Conservation (phyloP, 2,888 invertebrate genomes). For the Dysmachus trigonus region DNA sequence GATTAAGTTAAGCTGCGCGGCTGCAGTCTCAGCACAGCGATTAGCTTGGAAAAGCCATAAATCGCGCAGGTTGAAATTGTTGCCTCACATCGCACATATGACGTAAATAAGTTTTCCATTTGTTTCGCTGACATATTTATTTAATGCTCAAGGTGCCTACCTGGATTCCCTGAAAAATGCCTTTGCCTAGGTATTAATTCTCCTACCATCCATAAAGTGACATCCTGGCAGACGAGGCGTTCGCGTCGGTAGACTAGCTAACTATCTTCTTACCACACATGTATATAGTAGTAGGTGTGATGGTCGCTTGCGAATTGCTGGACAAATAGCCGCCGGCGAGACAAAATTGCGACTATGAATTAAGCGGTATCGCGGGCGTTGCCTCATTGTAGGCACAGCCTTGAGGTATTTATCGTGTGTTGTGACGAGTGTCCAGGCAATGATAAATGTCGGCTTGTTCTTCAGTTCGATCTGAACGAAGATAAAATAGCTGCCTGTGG, state of each 20-base stretch:
- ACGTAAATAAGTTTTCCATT: not conserved
- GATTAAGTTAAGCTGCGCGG: not conserved
- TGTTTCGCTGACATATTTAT: not conserved
- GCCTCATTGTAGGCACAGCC: not conserved
- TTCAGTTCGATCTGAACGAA: conserved; percentile 1
- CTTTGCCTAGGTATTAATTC: not conserved
- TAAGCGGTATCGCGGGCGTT: not conserved
- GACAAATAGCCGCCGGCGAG: not conserved
- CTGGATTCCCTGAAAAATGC: not conserved
- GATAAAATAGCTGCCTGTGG: conserved; percentile 16
- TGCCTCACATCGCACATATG: not conserved
- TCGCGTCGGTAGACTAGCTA: not conserved
- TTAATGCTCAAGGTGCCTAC: not conserved
- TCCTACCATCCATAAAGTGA: not conserved
- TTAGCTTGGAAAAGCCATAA: not conserved
- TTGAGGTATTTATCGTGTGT: conserved; percentile 17
- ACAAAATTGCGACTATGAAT: conserved; percentile 8
- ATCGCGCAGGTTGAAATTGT: not conserved
- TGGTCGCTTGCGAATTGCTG: not conserved
- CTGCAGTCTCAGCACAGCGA: not conserved
- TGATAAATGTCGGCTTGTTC: conserved; percentile 10
- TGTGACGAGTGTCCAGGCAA: conserved; percentile 14
- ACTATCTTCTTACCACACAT: not conserved
- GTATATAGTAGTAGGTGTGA: conserved; percentile 15
- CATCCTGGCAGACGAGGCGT: not conserved